phyloP scores from a whole-genome alignment of 2,113 vertebrate species.

The Martes martes region DNA sequence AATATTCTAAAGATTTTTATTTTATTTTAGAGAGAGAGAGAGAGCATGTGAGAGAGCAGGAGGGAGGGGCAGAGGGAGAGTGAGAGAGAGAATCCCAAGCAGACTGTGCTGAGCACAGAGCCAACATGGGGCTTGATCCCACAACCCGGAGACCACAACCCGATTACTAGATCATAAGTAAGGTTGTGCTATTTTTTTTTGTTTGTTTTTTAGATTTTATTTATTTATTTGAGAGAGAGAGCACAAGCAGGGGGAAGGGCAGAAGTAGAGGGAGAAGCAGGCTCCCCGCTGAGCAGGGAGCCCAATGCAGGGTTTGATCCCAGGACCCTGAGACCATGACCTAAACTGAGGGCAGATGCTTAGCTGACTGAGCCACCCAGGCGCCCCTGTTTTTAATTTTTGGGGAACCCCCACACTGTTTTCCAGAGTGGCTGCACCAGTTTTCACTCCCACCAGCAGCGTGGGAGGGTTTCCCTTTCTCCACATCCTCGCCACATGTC shows the following conservation, averaged over 20 bases:
- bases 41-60: background rate
- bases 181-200: background rate
- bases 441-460: background rate
- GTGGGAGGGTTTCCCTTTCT: rapidly evolving
- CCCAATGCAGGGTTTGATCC: background rate
- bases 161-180: background rate
- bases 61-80: background rate
- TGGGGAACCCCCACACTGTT: background rate
- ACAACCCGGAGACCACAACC: background rate
- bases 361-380: background rate
- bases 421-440: background rate
- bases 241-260: background rate
- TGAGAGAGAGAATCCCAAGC: background rate
- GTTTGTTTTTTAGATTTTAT: too few species aligned
- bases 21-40: background rate
- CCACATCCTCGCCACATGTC: background rate
- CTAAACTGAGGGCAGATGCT: background rate
- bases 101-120: background rate
- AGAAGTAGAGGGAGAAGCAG: background rate
- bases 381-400: background rate
- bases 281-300: background rate
- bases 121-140: background rate
- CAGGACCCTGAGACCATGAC: background rate
- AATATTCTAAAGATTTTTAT: background rate
- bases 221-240: background rate